Conservation (phyloP, 2,797 vertebrate species). For the Rhinella marina region DNA sequence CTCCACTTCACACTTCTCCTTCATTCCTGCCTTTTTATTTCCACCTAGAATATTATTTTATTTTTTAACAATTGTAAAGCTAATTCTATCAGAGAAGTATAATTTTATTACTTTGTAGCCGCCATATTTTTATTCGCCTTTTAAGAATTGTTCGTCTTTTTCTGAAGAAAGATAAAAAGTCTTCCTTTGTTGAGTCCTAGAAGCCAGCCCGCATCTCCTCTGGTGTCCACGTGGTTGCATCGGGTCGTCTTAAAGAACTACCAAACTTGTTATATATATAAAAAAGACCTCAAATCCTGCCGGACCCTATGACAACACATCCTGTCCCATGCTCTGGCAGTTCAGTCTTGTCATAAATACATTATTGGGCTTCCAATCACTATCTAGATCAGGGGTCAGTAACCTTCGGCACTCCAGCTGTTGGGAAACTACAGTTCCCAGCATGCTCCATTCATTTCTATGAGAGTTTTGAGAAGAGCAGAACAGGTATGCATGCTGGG, state of each 20-base stretch:
- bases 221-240: background rate
- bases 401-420: no score
- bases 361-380: background rate
- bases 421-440: no score
- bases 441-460: no score
- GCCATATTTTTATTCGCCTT: constrained; percentile 25
- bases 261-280: background rate
- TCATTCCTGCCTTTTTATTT: constrained; percentile 35
- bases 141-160: constrained; percentile 3
- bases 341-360: background rate
- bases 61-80: constrained; percentile 39
- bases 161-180: constrained; percentile 8
- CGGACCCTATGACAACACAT: background rate
- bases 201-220: constrained; percentile 10
- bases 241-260: background rate
- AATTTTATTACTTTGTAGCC: constrained; percentile 45
- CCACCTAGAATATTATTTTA: constrained; percentile 36
- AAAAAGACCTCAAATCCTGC: background rate
- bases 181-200: constrained; percentile 25
- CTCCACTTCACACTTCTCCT: constrained; percentile 14
- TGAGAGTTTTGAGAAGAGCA: no score
- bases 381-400: no score
- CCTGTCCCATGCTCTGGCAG: background rate
- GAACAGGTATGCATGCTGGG: no score
- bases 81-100: constrained; percentile 40